Evolutionary conservation across 2,797 vertebrate species (phyloP).

Genomic region (Leuciscus waleckii): DNA sequence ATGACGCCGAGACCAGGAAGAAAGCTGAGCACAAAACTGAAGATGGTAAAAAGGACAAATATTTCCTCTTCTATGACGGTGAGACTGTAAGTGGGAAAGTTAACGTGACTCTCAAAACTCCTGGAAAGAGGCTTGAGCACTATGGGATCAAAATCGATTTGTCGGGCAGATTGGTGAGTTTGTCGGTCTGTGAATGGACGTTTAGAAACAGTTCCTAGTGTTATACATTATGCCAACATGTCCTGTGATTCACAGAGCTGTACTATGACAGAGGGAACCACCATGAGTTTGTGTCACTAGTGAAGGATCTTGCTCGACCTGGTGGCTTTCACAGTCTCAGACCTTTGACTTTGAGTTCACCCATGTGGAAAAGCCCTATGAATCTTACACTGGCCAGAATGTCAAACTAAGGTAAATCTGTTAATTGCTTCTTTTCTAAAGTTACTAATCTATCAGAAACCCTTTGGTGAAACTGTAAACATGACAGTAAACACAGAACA

Average conservation of each 20-base stretch:
- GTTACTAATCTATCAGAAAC: neutral
- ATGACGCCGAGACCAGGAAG: constrained; percentile 90
- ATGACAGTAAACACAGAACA: neutral
- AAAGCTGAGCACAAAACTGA: constrained; percentile 94
- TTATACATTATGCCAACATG: neutral
- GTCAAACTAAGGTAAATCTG: constrained; percentile 90
- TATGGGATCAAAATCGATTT: constrained; percentile 98
- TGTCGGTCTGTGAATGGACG: neutral
- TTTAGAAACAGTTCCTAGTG: neutral
- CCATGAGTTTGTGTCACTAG: constrained; percentile 97
- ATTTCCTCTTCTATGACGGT: constrained; percentile 95
- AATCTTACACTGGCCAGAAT: constrained; percentile 98
- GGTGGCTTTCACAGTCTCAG: constrained; percentile 94
- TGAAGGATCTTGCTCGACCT: constrained; percentile 95
- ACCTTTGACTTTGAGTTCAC: constrained; percentile 98
- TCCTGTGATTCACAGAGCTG: constrained; percentile 79
- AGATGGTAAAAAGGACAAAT: constrained; percentile 96
- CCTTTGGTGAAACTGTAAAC: neutral
- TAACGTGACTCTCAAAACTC: constrained; percentile 92
- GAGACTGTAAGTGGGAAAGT: constrained; percentile 95
- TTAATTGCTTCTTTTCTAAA: neutral
- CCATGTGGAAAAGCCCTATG: constrained; percentile 97
- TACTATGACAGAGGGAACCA: constrained; percentile 99
- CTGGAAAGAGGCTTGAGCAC: constrained; percentile 94
- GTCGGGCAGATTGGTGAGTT: constrained; percentile 95